phyloP scores from a whole-genome alignment of 2,888 invertebrate species.

The Drosophila anomelani region DNA sequence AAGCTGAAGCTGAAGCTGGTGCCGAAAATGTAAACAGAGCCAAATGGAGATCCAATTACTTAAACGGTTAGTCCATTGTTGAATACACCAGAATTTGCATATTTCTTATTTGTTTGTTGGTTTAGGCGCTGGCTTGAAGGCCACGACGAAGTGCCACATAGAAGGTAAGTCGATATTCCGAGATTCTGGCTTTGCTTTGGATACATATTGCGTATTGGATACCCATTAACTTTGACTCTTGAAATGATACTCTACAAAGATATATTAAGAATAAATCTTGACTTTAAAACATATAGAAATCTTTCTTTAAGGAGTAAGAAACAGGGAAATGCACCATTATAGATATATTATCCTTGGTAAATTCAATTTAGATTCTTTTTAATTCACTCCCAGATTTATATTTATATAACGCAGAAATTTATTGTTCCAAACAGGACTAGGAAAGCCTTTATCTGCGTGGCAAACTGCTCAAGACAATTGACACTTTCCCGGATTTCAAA shows the following conservation, averaged over 20 bases:
- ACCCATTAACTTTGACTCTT: background rate
- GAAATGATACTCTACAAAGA: background rate
- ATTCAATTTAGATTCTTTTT: background rate
- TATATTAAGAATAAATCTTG: too few relatives aligned
- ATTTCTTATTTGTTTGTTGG: constrained; percentile 78
- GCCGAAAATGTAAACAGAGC: constrained; percentile 80
- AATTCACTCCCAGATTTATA: constrained; percentile 1
- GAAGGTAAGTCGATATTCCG: constrained; percentile 9
- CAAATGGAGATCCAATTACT: constrained; percentile 85
- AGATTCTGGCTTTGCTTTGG: background rate
- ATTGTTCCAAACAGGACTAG: background rate
- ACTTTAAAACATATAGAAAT: too few relatives aligned
- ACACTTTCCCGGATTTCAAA: constrained; percentile 21
- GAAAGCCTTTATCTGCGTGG: constrained; percentile 11
- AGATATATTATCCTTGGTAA: background rate
- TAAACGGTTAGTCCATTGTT: constrained; percentile 84
- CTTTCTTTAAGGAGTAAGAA: too few relatives aligned
- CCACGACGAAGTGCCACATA: constrained; percentile 14
- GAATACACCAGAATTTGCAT: constrained; percentile 83
- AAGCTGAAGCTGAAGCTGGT: constrained; percentile 27
- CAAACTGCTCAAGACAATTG: constrained; percentile 13
- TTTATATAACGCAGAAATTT: background rate
- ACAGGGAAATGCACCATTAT: too few relatives aligned
- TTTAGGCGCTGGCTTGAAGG: constrained; percentile 41
- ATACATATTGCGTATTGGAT: background rate